Evolutionary conservation across 2,888 invertebrate species (phyloP).

Genomic region (Tiphia femorata): DNA sequence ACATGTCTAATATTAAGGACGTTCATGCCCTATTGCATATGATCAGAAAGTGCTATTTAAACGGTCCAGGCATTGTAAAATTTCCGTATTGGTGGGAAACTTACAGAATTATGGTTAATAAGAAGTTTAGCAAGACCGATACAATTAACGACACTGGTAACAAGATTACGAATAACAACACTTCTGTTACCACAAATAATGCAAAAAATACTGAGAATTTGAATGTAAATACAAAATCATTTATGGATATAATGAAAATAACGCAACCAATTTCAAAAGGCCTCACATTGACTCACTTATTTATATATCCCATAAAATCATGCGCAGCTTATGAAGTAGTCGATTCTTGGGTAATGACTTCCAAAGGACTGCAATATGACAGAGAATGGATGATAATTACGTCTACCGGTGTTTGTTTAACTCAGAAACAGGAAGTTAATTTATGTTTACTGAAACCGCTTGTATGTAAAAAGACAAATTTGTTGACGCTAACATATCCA

Average conservation of each 20-base stretch:
- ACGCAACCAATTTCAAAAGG: background rate
- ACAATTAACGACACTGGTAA: slow-evolving; percentile 2
- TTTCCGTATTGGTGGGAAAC: slow-evolving; percentile 58
- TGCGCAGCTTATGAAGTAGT: slow-evolving; percentile 83
- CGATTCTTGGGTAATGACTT: slow-evolving; percentile 79
- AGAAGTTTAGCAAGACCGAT: slow-evolving; percentile 21
- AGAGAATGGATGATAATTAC: slow-evolving; percentile 95
- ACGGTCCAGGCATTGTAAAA: slow-evolving; percentile 67
- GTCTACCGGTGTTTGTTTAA: slow-evolving; percentile 84
- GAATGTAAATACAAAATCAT: slow-evolving; percentile 1
- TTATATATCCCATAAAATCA: slow-evolving; percentile 92
- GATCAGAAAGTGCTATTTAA: slow-evolving; percentile 82
- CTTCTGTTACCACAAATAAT: background rate
- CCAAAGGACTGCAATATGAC: slow-evolving; percentile 88
- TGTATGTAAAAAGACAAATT: slow-evolving; percentile 74
- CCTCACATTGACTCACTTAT: slow-evolving; percentile 71
- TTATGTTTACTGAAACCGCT: slow-evolving; percentile 84
- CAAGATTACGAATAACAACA: slow-evolving; percentile 6
- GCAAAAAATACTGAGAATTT: background rate
- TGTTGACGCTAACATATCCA: slow-evolving; percentile 74
- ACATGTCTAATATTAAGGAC: slow-evolving; percentile 83
- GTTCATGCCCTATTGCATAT: slow-evolving; percentile 80
- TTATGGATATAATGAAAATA: background rate
- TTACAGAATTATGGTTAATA: slow-evolving; percentile 19
- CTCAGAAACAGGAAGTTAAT: slow-evolving; percentile 86